These are phyloP conservation scores for Adrianichthys oophorus DNA, from an alignment of 2,797 vertebrate genomes.

Conservation along the genomic window DNA sequence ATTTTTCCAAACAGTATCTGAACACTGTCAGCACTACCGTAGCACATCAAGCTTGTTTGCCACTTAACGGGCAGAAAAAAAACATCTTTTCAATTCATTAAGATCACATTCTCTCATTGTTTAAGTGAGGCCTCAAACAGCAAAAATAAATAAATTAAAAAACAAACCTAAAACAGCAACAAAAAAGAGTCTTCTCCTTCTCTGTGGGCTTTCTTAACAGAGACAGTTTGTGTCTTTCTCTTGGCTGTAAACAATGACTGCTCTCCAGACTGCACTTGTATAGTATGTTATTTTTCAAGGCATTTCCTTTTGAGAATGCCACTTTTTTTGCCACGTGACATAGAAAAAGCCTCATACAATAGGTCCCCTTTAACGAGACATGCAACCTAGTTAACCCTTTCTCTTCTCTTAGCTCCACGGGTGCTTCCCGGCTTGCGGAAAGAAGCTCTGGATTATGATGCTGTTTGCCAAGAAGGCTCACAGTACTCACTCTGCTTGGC, in stretches of 20 bases:
- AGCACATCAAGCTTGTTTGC: too few relatives aligned
- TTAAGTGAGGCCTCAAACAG: too few relatives aligned
- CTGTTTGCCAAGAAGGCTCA: conserved; percentile 45
- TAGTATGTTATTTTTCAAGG: conserved; percentile 45
- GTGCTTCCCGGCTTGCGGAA: conserved; percentile 77
- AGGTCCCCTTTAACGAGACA: conserved; percentile 36
- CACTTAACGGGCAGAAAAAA: too few relatives aligned
- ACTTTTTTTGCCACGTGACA: conserved; percentile 50
- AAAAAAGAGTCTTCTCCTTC: neutral
- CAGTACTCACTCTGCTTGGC: conserved; percentile 54
- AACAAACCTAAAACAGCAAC: too few relatives aligned
- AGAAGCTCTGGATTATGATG: conserved; percentile 52
- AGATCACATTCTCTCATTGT: too few relatives aligned
- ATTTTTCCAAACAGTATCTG: neutral
- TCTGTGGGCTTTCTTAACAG: conserved; percentile 4
- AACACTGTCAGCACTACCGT: too few relatives aligned
- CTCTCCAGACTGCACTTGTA: conserved; percentile 15
- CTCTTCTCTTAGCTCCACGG: conserved; percentile 56
- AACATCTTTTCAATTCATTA: too few relatives aligned
- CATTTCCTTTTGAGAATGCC: conserved; percentile 70
- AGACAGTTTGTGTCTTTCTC: conserved; percentile 1
- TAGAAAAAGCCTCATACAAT: conserved; percentile 78
- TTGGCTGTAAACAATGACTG: conserved; percentile 31
- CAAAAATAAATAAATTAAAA: too few relatives aligned
- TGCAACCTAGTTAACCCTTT: conserved; percentile 4